Conservation (phyloP, 1,140 invertebrate species). For the Himalopsyche phryganea region DNA sequence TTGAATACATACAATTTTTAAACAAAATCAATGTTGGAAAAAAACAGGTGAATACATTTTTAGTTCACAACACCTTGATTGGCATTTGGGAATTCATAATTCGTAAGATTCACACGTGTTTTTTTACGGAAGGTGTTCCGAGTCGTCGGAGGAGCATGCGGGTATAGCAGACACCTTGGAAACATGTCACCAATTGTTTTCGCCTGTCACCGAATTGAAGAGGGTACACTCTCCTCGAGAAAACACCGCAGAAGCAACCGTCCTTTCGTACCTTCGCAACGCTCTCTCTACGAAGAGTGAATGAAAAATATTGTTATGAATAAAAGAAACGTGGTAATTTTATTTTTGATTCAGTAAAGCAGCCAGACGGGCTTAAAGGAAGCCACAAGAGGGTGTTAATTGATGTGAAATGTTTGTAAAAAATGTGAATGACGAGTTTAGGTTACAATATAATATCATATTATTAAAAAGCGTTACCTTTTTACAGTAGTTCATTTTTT, state of each 20-base stretch:
- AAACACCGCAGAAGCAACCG: neutral
- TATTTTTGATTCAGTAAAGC: too few relatives aligned
- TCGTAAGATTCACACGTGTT: constrained; percentile 23
- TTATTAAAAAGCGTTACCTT: too few relatives aligned
- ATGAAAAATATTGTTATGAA: constrained; percentile 6
- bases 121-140: constrained; percentile 13
- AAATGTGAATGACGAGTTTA: constrained; percentile 29
- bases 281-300: constrained; percentile 12
- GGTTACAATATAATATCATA: constrained; percentile 1
- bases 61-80: too few relatives aligned
- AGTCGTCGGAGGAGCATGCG: constrained; percentile 1
- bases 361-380: neutral
- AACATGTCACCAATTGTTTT: constrained; percentile 32
- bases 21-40: too few relatives aligned
- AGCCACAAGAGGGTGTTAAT: constrained; percentile 32
- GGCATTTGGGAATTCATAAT: constrained; percentile 18
- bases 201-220: constrained; percentile 29
- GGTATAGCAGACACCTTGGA: constrained; percentile 10
- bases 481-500: too few relatives aligned
- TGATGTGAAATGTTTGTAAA: constrained; percentile 26
- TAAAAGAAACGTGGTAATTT: neutral
- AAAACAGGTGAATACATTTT: neutral
- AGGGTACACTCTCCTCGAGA: constrained; percentile 19
- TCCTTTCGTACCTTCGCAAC: constrained; percentile 2
- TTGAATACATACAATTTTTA: too few relatives aligned